Evolutionary conservation across 2,888 invertebrate genomes (phyloP).

Genomic region (Agonopterix heracliana): DNA sequence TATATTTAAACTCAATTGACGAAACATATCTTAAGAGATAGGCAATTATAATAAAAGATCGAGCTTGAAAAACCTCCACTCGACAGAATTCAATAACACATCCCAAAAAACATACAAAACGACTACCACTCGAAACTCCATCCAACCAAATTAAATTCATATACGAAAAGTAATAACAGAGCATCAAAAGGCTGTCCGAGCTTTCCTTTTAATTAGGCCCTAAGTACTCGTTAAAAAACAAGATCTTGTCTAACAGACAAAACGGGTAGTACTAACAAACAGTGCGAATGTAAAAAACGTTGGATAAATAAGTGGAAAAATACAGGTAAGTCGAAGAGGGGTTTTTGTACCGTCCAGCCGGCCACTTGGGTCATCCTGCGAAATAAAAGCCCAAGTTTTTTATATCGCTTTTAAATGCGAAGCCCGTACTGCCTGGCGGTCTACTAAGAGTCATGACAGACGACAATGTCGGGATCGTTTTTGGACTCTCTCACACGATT

Average conservation of each 20-base stretch:
- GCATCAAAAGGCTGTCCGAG: conserved; percentile 74
- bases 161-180: conserved; percentile 71
- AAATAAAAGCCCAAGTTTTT: conserved; percentile 73
- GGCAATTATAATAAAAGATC: conserved; percentile 22
- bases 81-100: conserved; percentile 48
- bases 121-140: conserved; percentile 58
- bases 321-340: conserved; percentile 75
- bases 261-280: conserved; percentile 67
- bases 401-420: conserved; percentile 75
- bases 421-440: conserved; percentile 58
- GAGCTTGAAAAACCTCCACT: conserved; percentile 37
- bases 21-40: no score
- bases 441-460: conserved; percentile 7
- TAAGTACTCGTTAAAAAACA: conserved; percentile 76
- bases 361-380: conserved; percentile 76
- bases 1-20: no score
- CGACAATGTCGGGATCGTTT: no score
- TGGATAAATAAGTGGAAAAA: conserved; percentile 76
- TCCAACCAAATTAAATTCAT: conserved; percentile 71
- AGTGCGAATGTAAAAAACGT: conserved; percentile 71
- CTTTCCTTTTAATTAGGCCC: conserved; percentile 75
- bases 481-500: no score
- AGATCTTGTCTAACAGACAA: conserved; percentile 72
- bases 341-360: conserved; percentile 70
- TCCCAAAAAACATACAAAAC: conserved; percentile 44